Conservation (phyloP, 2,113 vertebrate species). For the Thinocorus orbignyianus region DNA sequence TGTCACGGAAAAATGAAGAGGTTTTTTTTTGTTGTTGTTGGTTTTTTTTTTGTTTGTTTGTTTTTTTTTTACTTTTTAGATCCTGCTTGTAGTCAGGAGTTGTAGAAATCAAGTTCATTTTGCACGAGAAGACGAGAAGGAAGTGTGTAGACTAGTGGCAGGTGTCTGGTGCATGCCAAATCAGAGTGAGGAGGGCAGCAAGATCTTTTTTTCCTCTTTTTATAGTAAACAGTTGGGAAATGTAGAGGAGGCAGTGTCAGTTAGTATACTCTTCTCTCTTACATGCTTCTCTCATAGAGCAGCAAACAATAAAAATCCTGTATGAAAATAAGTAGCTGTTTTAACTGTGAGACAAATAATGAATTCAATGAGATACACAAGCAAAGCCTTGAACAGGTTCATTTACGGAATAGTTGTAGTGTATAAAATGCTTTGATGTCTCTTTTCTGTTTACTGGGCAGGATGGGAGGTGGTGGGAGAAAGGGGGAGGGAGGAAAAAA, state of each 20-base stretch:
- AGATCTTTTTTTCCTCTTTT: not conserved
- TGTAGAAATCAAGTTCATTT: not conserved
- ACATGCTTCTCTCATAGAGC: not conserved
- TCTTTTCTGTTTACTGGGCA: not conserved
- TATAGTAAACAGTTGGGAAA: not conserved
- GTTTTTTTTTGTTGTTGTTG: too few species aligned
- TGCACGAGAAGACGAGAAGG: not conserved
- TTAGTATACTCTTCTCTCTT: not conserved
- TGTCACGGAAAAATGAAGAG: not conserved
- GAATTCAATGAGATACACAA: not conserved
- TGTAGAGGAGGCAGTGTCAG: not conserved
- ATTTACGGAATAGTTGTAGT: not conserved
- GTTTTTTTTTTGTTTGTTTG: too few species aligned
- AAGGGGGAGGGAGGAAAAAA: not conserved
- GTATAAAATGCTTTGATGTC: not conserved
- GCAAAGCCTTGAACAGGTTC: not conserved
- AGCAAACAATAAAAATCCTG: not conserved
- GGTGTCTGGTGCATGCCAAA: not conserved
- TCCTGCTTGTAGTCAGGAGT: not conserved
- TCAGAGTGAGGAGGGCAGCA: not conserved
- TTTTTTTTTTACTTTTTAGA: not conserved
- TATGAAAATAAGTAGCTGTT: not conserved
- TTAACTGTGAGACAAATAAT: not conserved
- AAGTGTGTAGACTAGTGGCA: accelerated
- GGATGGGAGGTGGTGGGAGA: accelerated